These are phyloP conservation scores for Ivindomyrus marchei DNA, from an alignment of 2,113 vertebrate genomes.

Conservation along the genomic window DNA sequence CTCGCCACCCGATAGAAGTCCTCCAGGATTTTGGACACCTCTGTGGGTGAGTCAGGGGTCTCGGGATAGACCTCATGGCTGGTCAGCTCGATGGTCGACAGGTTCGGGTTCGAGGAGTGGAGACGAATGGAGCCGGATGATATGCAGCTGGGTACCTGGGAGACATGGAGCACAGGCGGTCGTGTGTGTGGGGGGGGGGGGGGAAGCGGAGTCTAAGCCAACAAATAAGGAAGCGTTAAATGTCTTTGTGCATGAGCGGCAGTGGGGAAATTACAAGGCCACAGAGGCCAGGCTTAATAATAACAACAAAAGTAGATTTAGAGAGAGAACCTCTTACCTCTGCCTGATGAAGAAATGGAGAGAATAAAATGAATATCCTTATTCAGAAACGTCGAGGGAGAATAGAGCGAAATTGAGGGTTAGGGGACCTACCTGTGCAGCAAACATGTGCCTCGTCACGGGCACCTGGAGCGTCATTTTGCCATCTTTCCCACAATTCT, in stretches of 20 bases:
- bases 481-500: slow-evolving; percentile 74
- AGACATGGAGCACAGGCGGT: not conserved
- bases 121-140: slow-evolving; percentile 71
- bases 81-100: not conserved
- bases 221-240: not conserved
- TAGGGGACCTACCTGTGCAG: not conserved
- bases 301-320: not conserved
- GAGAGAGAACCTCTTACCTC: not conserved
- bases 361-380: not conserved
- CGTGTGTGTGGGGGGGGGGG: no score
- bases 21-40: slow-evolving; percentile 1
- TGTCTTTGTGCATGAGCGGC: not conserved
- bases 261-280: not conserved
- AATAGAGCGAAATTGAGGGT: not conserved
- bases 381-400: not conserved
- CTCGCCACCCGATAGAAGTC: slow-evolving; percentile 14
- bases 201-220: not conserved
- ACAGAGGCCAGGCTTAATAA: not conserved
- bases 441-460: not conserved
- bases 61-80: not conserved
- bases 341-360: not conserved
- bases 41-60: not conserved
- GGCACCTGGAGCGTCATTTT: slow-evolving; percentile 83
- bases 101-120: slow-evolving; percentile 73
- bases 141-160: slow-evolving; percentile 53